Evolutionary conservation across 2,888 invertebrate genomes (phyloP).

Genomic region (Melinopterus prodromus): DNA sequence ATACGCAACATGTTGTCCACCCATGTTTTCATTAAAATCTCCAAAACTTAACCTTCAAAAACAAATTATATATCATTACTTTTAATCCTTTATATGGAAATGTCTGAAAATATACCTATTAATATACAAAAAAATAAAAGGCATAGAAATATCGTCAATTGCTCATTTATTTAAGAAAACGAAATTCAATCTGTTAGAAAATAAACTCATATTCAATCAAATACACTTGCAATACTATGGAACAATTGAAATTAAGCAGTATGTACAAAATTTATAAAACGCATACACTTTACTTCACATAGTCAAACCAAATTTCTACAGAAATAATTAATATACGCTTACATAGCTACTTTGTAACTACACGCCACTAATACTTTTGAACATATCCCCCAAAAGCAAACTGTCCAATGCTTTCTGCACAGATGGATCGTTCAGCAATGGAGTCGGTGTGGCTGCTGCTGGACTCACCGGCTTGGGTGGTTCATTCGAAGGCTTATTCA

Average conservation of each 20-base stretch:
- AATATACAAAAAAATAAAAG: neutral
- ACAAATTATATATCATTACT: no score
- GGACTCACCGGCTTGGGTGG: constrained; percentile 50
- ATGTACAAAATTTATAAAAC: neutral
- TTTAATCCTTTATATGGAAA: no score
- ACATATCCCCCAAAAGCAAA: constrained; percentile 66
- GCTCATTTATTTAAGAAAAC: neutral
- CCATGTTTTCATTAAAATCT: no score
- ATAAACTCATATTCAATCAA: neutral
- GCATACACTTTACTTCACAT: neutral
- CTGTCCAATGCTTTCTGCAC: constrained; percentile 83
- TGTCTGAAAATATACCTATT: neutral
- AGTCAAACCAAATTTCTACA: neutral
- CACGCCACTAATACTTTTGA: constrained; percentile 60
- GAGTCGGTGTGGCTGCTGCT: constrained; percentile 52
- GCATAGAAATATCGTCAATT: neutral
- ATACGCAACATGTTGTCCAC: no score
- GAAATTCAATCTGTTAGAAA: neutral
- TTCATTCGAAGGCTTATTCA: constrained; percentile 65
- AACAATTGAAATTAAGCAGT: neutral
- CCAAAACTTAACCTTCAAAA: no score
- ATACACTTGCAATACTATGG: neutral
- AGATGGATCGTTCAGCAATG: constrained; percentile 77
- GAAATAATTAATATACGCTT: neutral
- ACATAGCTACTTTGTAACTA: neutral